phyloP scores from a whole-genome alignment of 2,888 invertebrate genomes.

The Scaptomyza tumidula region DNA sequence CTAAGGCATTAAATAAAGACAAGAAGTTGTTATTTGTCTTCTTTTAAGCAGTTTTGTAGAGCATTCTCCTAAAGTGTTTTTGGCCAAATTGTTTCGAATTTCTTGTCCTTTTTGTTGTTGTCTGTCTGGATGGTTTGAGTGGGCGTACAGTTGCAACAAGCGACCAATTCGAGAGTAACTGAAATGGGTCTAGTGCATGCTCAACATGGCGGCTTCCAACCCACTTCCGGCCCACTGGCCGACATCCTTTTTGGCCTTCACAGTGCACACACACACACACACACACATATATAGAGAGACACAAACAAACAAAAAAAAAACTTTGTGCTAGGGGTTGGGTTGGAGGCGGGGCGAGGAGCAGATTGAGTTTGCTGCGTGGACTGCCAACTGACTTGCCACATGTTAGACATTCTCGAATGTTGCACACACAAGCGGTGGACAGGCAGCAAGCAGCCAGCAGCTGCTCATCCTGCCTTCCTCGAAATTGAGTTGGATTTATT shows the following conservation, averaged over 20 bases:
- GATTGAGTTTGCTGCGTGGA: constrained; percentile 19
- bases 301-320: constrained; percentile 61
- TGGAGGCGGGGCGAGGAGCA: neutral
- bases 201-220: constrained; percentile 26
- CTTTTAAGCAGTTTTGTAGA: neutral
- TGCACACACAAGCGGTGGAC: constrained; percentile 29
- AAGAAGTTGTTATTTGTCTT: neutral
- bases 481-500: constrained; percentile 62
- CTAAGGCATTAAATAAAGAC: neutral
- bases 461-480: constrained; percentile 7
- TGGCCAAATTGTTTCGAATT: constrained; percentile 11
- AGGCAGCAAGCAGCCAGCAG: constrained; percentile 35
- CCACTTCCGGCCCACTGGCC: neutral
- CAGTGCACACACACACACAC: constrained; percentile 2
- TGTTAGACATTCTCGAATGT: constrained; percentile 50
- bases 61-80: constrained; percentile 12
- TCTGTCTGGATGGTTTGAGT: neutral
- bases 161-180: constrained; percentile 9
- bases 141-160: constrained; percentile 14
- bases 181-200: constrained; percentile 71
- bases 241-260: constrained; percentile 38
- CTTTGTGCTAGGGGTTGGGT: constrained; percentile 29
- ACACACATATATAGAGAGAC: neutral
- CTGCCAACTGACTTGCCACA: constrained; percentile 63
- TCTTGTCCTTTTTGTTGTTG: neutral